Evolutionary conservation across 2,797 vertebrate species (phyloP), one percentile per base, ranked within the genome.

Genomic region (Vultur gryphus): DNA sequence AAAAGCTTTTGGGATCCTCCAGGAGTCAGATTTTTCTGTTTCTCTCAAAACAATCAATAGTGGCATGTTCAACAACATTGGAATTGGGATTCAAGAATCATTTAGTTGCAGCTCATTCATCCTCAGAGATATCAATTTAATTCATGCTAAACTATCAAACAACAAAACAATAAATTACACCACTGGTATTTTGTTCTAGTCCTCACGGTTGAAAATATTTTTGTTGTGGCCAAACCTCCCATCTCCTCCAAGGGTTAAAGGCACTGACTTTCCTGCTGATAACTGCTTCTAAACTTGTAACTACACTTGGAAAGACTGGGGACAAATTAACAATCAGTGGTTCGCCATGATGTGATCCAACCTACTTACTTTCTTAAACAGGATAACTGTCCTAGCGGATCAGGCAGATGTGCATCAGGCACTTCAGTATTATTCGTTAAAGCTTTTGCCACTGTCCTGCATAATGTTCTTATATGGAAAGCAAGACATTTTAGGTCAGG

Each of bases 371-470:
- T 41, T 44, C 43, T 37, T 13, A 14, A 39, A 6, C 20, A 67
- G 70, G 52, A 7, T 7, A 57, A 44, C 29, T 35, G 35, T 31
- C 39, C 61, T 24, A 48, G 23, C 0, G 0, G 44, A 35, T 7
- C 70, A 87, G 84, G 51, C 5, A 62, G 73, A 86, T 7, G 21
- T 16, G 31, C 6, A 71, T 10, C 37, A 37, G 37, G 37, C 23
- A 13, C 29, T 43, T 20, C 44, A 65, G 13, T 2, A 37, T 5
- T 37, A 44, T 8, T 76, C 4, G 0, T 43, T 35, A 41, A 17
- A 57, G 59, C 26, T 73, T 87, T 67, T 0, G 0, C 57, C 21
- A 14, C 39, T 43, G 35, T 35, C 87, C 84, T 72, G 71, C n/a
- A 44, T 18, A 44, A 69, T 2, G 2, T 33, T 52, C 61, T 67